Base-by-base conservation (phyloP, 2,888 invertebrate genomes). In the Colletes collaris region DNA sequence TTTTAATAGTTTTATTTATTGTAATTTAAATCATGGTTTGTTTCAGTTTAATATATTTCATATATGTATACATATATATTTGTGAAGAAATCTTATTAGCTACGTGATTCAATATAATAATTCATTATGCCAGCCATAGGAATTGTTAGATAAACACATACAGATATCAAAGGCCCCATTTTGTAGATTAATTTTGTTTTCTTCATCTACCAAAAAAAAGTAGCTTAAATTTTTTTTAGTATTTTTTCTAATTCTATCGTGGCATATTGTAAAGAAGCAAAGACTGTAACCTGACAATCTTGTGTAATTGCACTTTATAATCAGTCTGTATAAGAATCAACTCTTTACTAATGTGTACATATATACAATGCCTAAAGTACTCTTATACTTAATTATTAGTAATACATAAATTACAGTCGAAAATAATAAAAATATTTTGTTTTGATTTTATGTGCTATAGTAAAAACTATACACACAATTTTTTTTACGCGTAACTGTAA, bases 91-190 rank as follows among this genome's bases (percentile, higher is more conserved):
- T 8, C 66, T 67, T 66, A 60, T 37, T 59, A 37, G 16, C 37
- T 40, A 59, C 11, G 35, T 4, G 2, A 27, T 16, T 58, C 13
- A 74, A 60, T n/a, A 19, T 63, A 58, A 52, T 40, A 37, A 5
- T 3, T 77, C 19, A 40, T 64, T 35, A 74, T 62, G 64, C 63
- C 78, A 64, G 40, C 58, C 44, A 52, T 64, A 77, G 64, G 69
- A 67, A 77, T 58, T 68, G 59, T 76, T 53, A 27, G 8, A 76
- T 44, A 35, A 27, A 73, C 11, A 6, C 19, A 16, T 50, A 16
- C 19, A 46, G 40, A 19, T 55, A 27, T 65, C 53, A 27, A 37
- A 76, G 7, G 5, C 8, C 27, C 0, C 40, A 10, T 59, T 46
- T 74, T 27, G n/a, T 37, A 75, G 16, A 55, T 13, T 49, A 60